Evolutionary conservation across 2,113 vertebrate genomes (phyloP).

Genomic region (Salvelinus sp.): DNA sequence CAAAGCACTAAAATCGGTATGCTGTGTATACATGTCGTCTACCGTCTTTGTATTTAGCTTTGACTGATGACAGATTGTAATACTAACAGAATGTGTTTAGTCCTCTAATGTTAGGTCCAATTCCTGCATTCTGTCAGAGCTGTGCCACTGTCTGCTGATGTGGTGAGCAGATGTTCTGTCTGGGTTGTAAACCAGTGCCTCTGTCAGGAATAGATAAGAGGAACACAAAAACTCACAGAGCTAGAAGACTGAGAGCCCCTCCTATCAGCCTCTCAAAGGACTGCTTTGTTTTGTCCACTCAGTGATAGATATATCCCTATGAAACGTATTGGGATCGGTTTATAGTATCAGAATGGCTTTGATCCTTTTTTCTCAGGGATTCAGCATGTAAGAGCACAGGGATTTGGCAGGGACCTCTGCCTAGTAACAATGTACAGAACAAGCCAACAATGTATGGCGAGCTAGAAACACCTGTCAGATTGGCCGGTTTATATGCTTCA

Average conservation of each 20-base stretch:
- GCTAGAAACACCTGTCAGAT: background rate
- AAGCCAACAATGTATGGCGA: background rate
- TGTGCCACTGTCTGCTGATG: background rate
- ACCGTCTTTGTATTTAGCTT: too few relatives aligned
- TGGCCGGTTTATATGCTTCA: background rate
- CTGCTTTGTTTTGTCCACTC: background rate
- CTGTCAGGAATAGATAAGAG: background rate
- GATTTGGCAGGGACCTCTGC: background rate
- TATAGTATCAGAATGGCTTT: background rate
- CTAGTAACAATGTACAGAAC: background rate
- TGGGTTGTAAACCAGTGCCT: background rate
- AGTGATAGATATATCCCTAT: background rate
- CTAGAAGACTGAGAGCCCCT: background rate
- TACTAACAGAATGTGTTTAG: background rate
- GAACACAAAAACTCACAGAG: background rate
- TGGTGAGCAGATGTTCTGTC: background rate
- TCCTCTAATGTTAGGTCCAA: too few relatives aligned
- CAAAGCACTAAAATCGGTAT: too few relatives aligned
- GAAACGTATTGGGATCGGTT: background rate
- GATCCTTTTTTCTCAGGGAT: background rate
- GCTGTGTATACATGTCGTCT: too few relatives aligned
- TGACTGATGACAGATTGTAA: too few relatives aligned
- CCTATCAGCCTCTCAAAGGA: background rate
- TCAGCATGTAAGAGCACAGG: background rate
- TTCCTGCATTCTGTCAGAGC: background rate